Percentiles rank a stretch among this genome's conserved stretches.
Conservation (phyloP, 1,140 invertebrate genomes). For the Aleiodes sp. region DNA sequence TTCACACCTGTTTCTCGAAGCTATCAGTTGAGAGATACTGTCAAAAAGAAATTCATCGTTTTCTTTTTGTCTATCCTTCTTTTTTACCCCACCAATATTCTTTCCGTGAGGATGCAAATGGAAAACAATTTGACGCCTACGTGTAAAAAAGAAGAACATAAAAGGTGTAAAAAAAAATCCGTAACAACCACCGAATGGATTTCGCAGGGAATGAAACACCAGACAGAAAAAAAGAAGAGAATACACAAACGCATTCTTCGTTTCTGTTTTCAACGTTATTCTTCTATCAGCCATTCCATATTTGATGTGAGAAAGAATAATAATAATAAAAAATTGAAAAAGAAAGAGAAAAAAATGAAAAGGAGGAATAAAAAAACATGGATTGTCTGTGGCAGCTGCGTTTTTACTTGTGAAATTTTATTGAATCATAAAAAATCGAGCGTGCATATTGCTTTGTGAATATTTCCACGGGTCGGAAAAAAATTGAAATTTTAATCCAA, state of each 20-base stretch:
- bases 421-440: slow-evolving; percentile 11
- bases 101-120: neutral
- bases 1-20: too few relatives aligned
- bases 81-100: neutral
- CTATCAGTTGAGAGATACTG: neutral
- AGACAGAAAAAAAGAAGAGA: neutral
- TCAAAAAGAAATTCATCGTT: neutral
- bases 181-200: neutral
- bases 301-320: neutral
- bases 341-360: too few relatives aligned
- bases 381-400: slow-evolving; percentile 1
- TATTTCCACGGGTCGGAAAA: neutral
- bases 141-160: neutral
- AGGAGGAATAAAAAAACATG: too few relatives aligned
- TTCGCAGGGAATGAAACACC: too few relatives aligned
- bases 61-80: too few relatives aligned
- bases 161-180: neutral
- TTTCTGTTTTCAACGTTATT: neutral
- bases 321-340: neutral
- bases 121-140: neutral
- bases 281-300: neutral
- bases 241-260: neutral
- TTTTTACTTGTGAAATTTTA: slow-evolving; percentile 5
- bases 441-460: neutral
- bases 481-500: neutral